These are phyloP conservation scores for Synaphobranchus kaupii DNA, from an alignment of 2,797 vertebrate genomes.

Conservation along the genomic window DNA sequence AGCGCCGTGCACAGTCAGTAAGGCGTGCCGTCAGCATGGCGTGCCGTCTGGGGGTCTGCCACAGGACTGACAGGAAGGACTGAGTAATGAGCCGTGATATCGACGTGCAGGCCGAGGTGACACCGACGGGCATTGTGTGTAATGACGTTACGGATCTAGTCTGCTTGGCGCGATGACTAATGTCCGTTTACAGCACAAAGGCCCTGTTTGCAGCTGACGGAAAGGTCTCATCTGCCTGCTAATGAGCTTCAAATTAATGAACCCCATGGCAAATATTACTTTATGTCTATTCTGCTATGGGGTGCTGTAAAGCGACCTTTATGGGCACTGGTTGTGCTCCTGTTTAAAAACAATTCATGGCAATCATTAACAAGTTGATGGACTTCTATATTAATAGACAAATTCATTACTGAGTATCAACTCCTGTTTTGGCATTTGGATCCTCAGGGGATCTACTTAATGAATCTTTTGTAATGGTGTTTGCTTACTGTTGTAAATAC, in stretches of 20 bases:
- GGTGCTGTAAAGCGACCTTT: conserved; percentile 30
- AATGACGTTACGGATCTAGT: conserved; percentile 45
- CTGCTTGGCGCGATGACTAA: conserved; percentile 45
- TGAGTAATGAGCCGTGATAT: conserved; percentile 48
- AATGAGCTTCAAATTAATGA: conserved; percentile 47
- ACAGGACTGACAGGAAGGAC: conserved; percentile 9
- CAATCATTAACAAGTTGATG: background rate
- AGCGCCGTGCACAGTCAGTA: background rate
- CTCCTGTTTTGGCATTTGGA: background rate
- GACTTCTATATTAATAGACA: background rate
- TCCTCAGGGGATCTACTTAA: background rate
- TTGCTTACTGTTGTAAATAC: too few species aligned
- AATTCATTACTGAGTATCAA: background rate
- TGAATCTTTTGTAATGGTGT: background rate
- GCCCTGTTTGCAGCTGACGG: conserved; percentile 41
- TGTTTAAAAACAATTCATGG: background rate
- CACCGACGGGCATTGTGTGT: conserved; percentile 41
- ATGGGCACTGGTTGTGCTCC: conserved; percentile 1
- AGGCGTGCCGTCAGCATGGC: background rate
- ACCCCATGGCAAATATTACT: conserved; percentile 41
- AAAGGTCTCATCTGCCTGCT: conserved; percentile 39
- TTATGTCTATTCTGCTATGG: conserved; percentile 37
- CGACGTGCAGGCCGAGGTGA: conserved; percentile 45
- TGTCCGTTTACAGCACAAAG: conserved; percentile 45
- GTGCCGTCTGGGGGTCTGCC: background rate